Conservation (phyloP, 2,888 invertebrate species). For the Lasioglossum morio region DNA sequence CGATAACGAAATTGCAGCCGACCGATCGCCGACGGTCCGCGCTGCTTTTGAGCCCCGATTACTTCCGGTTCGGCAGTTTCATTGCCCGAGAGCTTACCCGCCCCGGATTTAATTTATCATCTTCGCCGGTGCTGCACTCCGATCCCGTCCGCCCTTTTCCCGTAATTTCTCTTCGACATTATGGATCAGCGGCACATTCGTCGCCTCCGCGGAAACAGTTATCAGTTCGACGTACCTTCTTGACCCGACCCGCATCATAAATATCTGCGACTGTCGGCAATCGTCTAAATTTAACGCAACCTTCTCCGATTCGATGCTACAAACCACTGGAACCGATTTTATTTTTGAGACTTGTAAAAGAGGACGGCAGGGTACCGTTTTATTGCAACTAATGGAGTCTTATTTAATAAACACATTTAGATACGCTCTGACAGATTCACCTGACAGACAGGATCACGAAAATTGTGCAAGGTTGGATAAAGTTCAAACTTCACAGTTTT, state of each 20-base stretch:
- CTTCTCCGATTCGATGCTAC: neutral
- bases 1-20: slow-evolving; percentile 68
- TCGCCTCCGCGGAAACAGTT: slow-evolving; percentile 37
- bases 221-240: slow-evolving; percentile 21
- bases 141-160: slow-evolving; percentile 21
- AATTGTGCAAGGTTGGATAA: neutral
- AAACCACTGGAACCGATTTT: neutral
- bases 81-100: slow-evolving; percentile 70
- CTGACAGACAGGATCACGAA: neutral
- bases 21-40: slow-evolving; percentile 46
- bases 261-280: neutral
- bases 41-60: slow-evolving; percentile 75
- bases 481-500: neutral
- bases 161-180: slow-evolving; percentile 52
- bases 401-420: neutral
- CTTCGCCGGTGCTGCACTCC: slow-evolving; percentile 58
- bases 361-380: neutral
- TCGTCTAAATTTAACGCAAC: neutral
- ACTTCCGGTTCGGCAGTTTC: slow-evolving; percentile 77
- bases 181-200: slow-evolving; percentile 18
- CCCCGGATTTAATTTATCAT: slow-evolving; percentile 71
- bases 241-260: neutral
- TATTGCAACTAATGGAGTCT: neutral
- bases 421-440: neutral
- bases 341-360: neutral